These are phyloP conservation scores for Leucoptera coffeella DNA, from an alignment of 2,888 invertebrate species.

Conservation along the genomic window DNA sequence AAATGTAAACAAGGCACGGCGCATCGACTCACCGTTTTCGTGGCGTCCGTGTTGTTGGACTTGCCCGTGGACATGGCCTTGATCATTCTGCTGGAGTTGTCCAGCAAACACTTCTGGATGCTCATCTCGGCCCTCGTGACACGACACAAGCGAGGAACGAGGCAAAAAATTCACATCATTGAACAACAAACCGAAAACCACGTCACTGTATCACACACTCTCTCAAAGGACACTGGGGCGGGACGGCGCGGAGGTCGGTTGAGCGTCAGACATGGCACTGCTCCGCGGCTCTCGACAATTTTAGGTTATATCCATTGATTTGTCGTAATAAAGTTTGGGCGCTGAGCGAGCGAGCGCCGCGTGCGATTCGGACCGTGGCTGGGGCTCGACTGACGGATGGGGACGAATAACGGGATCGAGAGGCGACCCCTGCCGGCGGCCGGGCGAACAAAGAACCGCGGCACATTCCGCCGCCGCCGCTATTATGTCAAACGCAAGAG, in stretches of 20 bases:
- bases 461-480: no score
- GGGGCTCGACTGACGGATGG: conserved; percentile 13
- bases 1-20: no score
- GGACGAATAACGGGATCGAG: conserved; percentile 11
- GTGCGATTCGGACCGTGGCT: no score
- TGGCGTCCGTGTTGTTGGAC: conserved; percentile 30
- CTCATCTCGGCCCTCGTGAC: conserved; percentile 33
- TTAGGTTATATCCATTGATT: conserved; percentile 54
- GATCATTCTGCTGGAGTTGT: conserved; percentile 48
- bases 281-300: no score
- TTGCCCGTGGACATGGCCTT: conserved; percentile 47
- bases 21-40: conserved; percentile 13
- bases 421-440: conserved; percentile 20
- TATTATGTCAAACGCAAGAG: no score
- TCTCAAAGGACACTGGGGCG: no score
- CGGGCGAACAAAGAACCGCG: conserved; percentile 10
- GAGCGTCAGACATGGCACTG: no score
- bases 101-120: conserved; percentile 47
- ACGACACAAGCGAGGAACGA: conserved; percentile 17
- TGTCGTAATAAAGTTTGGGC: conserved; percentile 52
- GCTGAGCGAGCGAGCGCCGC: no score
- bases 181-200: conserved; percentile 18
- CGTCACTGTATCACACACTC: conserved; percentile 23
- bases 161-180: conserved; percentile 30
- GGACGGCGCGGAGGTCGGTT: no score